A percentile compares a stretch with the other conserved stretches of the same genome.
Conservation (phyloP, 2,797 vertebrate genomes). For the Molossus alvarezi region DNA sequence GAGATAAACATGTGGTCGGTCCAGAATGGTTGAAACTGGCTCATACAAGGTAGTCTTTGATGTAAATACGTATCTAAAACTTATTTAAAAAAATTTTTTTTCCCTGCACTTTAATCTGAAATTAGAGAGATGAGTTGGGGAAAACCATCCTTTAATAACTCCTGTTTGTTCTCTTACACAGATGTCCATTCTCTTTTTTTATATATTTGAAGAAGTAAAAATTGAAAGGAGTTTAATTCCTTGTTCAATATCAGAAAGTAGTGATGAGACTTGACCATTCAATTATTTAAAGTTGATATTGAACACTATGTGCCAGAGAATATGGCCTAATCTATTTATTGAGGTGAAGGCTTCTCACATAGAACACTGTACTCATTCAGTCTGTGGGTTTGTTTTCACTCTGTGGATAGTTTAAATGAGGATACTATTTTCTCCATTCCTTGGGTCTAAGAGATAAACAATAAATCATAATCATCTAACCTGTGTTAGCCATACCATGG, state of each 20-base stretch:
- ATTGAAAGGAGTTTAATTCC: background rate
- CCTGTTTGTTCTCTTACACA: background rate
- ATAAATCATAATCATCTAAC: background rate
- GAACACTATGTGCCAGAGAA: background rate
- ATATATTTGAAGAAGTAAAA: background rate
- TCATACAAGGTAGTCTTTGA: background rate
- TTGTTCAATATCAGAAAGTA: background rate
- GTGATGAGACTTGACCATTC: background rate
- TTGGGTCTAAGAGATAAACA: background rate
- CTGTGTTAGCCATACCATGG: background rate
- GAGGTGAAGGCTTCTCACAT: background rate
- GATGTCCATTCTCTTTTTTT: background rate
- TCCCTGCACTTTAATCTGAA: slow-evolving; percentile 1
- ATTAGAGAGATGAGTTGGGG: background rate
- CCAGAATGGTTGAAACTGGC: background rate
- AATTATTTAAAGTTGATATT: background rate
- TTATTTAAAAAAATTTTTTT: background rate
- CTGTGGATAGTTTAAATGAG: background rate
- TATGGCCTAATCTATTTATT: background rate
- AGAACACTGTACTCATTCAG: background rate
- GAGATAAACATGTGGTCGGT: background rate
- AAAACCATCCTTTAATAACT: background rate
- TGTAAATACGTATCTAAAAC: background rate
- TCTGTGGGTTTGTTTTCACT: background rate
- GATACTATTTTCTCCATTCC: background rate